phyloP scores from a whole-genome alignment of 2,797 vertebrate genomes.

The Rhinella marina region DNA sequence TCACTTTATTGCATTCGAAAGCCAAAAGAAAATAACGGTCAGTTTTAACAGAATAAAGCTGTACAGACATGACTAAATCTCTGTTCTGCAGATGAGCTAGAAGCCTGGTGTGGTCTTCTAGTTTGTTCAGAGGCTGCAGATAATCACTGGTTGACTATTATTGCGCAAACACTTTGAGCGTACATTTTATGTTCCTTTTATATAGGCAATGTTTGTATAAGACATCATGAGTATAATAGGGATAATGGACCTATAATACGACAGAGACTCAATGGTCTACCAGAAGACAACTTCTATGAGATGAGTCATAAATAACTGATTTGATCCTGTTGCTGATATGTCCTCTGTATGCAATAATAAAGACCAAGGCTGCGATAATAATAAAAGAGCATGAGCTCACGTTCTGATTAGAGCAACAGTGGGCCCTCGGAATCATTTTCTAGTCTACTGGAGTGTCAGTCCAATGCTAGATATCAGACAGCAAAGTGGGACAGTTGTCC shows the following conservation, averaged over 20 bases:
- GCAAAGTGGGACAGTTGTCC: not conserved
- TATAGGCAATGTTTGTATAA: not conserved
- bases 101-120: not conserved
- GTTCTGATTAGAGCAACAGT: too few species aligned
- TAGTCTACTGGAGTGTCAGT: not conserved
- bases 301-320: too few species aligned
- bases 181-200: not conserved
- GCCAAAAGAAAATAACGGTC: conserved; percentile 12
- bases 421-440: not conserved
- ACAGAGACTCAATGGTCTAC: not conserved
- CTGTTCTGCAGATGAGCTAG: not conserved
- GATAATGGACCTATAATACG: not conserved
- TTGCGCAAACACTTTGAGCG: not conserved
- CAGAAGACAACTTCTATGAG: not conserved
- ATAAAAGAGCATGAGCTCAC: too few species aligned
- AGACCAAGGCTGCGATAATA: too few species aligned
- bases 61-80: not conserved
- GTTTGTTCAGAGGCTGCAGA: not conserved
- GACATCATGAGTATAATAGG: not conserved
- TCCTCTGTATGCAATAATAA: too few species aligned
- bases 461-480: not conserved
- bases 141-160: not conserved
- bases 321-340: too few species aligned
- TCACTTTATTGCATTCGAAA: conserved; percentile 8
- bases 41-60: not conserved